Percentiles rank a stretch among this genome's conserved stretches.
These are phyloP conservation scores for Orchestes rusci DNA, from an alignment of 2,888 invertebrate genomes.

Conservation along the genomic window DNA sequence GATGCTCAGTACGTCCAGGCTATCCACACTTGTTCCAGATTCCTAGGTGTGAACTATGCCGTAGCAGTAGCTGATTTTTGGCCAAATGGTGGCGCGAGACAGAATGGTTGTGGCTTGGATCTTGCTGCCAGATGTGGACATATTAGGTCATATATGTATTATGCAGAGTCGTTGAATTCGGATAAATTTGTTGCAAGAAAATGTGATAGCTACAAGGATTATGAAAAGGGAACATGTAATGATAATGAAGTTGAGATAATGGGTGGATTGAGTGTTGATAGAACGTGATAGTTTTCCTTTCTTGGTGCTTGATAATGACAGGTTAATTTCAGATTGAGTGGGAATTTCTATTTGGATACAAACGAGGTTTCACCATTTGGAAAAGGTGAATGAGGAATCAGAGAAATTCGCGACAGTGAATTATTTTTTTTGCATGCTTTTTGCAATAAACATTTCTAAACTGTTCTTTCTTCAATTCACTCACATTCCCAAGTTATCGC, in stretches of 20 bases:
- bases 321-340: no score
- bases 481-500: no score
- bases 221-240: conserved; percentile 13
- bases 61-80: conserved; percentile 37
- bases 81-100: conserved; percentile 36
- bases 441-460: no score
- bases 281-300: conserved; percentile 12
- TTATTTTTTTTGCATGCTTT: no score
- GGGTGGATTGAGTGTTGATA: conserved; percentile 24
- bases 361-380: conserved; percentile 48
- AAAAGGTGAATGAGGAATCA: no score
- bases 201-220: conserved; percentile 18
- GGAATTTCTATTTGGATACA: conserved; percentile 57
- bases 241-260: conserved; percentile 14
- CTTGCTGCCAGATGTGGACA: conserved; percentile 40
- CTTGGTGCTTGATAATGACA: conserved; percentile 38
- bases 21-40: conserved; percentile 32
- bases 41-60: conserved; percentile 20
- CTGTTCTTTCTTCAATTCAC: no score
- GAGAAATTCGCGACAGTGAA: no score
- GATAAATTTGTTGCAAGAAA: conserved; percentile 17
- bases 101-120: conserved; percentile 33
- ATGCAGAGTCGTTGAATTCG: conserved; percentile 41
- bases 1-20: conserved; percentile 26
- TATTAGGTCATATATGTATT: conserved; percentile 40